These are phyloP conservation scores for Chondrosia reniformis DNA, from an alignment of 37 sponge, comb jelly and placozoan species.

Conservation along the genomic window DNA sequence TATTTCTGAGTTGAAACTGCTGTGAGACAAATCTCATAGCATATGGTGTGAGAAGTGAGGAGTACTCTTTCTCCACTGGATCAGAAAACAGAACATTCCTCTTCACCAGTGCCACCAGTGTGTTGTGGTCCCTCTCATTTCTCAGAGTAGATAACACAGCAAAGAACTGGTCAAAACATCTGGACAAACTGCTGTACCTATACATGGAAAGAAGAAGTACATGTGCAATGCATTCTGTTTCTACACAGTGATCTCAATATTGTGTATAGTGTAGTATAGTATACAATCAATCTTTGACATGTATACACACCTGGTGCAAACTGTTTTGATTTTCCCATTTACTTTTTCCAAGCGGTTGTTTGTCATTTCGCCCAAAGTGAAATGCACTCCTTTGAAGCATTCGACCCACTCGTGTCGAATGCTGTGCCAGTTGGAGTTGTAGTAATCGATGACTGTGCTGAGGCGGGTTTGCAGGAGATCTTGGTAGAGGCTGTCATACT, in stretches of 20 bases:
- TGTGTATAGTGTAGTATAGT: neutral
- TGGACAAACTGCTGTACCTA: neutral
- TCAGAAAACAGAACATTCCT: neutral
- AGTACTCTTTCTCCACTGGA: conserved; percentile 26
- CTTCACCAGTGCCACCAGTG: conserved; percentile 23
- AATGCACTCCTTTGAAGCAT: conserved; percentile 18
- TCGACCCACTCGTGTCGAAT: conserved; percentile 65
- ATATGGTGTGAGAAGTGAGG: conserved; percentile 41
- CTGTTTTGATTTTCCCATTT: conserved; percentile 56
- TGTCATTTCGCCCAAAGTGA: conserved; percentile 23
- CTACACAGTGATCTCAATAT: too few species aligned
- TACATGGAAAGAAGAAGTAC: too few species aligned
- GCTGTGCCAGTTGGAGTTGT: conserved; percentile 55
- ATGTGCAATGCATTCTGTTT: too few species aligned
- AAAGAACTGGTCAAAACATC: conserved; percentile 28
- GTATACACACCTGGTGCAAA: neutral
- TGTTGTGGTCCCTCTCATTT: conserved; percentile 45
- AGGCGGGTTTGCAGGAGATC: conserved; percentile 13
- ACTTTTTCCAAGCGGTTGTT: conserved; percentile 55
- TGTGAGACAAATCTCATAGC: conserved; percentile 24
- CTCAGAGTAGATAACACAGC: conserved; percentile 19
- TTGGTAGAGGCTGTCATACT: conserved; percentile 31
- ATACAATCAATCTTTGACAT: neutral
- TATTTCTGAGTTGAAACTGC: conserved; percentile 21
- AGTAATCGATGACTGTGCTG: conserved; percentile 37